These are phyloP conservation scores for Hyposoter dolosus DNA, from an alignment of 2,888 invertebrate species.

Conservation along the genomic window DNA sequence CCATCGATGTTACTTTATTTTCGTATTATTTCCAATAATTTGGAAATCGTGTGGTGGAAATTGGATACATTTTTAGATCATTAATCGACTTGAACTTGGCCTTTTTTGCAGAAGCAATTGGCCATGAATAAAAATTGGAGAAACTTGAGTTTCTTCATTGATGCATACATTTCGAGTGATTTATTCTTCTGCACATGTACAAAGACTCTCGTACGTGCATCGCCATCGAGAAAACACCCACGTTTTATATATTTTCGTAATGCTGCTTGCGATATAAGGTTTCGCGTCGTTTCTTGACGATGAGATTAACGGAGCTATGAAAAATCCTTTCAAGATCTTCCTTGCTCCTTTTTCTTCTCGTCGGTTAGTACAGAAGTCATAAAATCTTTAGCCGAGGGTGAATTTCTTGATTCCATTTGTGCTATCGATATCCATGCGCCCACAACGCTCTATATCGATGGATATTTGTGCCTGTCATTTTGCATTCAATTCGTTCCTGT, in stretches of 20 bases:
- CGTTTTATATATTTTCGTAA: conserved; percentile 24
- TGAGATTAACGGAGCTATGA: not conserved
- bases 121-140: not conserved
- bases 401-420: not conserved
- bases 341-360: not conserved
- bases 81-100: not conserved
- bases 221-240: conserved; percentile 22
- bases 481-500: conserved; percentile 32
- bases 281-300: conserved; percentile 21
- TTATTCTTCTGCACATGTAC: not conserved
- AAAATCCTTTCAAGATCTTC: not conserved
- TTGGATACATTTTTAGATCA: not conserved
- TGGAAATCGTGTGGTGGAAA: not conserved
- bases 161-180: not conserved
- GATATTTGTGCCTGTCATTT: conserved; percentile 24
- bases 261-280: conserved; percentile 18
- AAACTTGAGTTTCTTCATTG: conserved; percentile 16
- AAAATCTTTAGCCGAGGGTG: conserved; percentile 15
- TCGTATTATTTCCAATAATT: not conserved
- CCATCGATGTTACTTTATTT: not conserved
- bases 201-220: not conserved
- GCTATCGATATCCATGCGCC: conserved; percentile 23
- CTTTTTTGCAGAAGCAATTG: not conserved
- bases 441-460: conserved; percentile 8
- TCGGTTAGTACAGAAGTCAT: not conserved